Evolutionary conservation across 2,113 vertebrate genomes (phyloP), one percentile per base, ranked within the genome.

Genomic region (Anser cygnoides): DNA sequence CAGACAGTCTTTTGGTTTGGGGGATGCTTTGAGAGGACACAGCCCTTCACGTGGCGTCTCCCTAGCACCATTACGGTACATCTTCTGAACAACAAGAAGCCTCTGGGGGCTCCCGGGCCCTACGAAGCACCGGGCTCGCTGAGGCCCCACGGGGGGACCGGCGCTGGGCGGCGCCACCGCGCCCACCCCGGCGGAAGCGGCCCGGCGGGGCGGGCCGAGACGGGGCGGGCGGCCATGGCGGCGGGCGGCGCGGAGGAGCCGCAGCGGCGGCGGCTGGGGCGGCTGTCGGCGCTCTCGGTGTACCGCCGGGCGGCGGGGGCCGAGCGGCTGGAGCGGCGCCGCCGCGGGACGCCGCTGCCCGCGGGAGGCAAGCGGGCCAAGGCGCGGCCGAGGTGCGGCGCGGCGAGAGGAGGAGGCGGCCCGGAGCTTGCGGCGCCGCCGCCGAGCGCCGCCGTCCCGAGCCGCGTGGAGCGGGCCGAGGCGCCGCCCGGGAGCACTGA

Each of bases 271-370:
- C 90, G 41, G 19, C 55, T 89, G 6, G 39, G 29, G 12, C 94
- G 80, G 35, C 76, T 97, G 2, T 97, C 97, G 11, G 97, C 97
- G 0, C 70, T 97, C 2, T 78, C 92, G 6, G 94, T 85, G 37
- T 97, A 94, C 62, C 93, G 89, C 6, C 46, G 66, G 13, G 39
- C 11, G 41, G 87, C 59, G 31, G 80, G 54, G 13, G 3, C 37
- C 9, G 46, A n/a, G 23, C 66, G 43, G 41, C 73, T 89, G 90
- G 80, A 74, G 61, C 35, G 74, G 61, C 63, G 58, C n/a, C 21
- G 41, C 12, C 66, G 31, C 20, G 55, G 33, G 23, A 41, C 62
- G 37, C 68, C 39, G 54, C 52, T 73, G 57, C 50, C 68, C 49
- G 20, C 25, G 29, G 22, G 44, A 5, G 35, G 61, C 63, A 62